These are phyloP conservation scores for Gasterosteus aculeatus DNA, from an alignment of 2,113 vertebrate species.

Conservation along the genomic window DNA sequence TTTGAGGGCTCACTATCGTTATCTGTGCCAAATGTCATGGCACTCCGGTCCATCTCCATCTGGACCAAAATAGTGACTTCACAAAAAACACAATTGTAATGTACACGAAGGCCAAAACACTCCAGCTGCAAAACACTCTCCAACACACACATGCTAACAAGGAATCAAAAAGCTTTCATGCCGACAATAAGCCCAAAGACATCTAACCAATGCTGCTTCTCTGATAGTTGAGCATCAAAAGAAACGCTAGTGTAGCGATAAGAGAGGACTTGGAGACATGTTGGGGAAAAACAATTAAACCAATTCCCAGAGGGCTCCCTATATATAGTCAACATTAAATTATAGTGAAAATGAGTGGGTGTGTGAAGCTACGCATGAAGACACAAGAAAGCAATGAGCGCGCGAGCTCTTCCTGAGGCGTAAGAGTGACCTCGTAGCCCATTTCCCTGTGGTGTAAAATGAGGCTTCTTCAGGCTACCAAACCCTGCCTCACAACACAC, in stretches of 20 bases:
- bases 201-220: constrained; percentile 11
- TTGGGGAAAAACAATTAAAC: constrained; percentile 43
- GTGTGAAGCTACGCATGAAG: constrained; percentile 44
- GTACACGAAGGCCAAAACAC: constrained; percentile 7
- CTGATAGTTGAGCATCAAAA: constrained; percentile 51
- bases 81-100: neutral
- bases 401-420: constrained; percentile 42
- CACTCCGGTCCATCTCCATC: neutral
- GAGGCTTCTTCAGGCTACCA: constrained; percentile 9
- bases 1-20: neutral
- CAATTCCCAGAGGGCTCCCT: constrained; percentile 19
- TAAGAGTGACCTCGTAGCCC: constrained; percentile 43
- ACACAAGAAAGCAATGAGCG: constrained; percentile 16
- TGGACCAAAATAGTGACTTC: neutral
- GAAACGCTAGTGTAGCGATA: constrained; percentile 27
- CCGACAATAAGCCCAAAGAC: constrained; percentile 18
- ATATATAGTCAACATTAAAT: constrained; percentile 50
- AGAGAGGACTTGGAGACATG: constrained; percentile 31
- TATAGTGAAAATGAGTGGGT: constrained; percentile 49
- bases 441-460: constrained; percentile 39
- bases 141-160: constrained; percentile 6
- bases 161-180: constrained; percentile 22
- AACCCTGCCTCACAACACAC: constrained; percentile 6
- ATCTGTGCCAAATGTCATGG: neutral
- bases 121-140: neutral